phyloP scores from a whole-genome alignment of 2,888 invertebrate species.

The Mimas tiliae region DNA sequence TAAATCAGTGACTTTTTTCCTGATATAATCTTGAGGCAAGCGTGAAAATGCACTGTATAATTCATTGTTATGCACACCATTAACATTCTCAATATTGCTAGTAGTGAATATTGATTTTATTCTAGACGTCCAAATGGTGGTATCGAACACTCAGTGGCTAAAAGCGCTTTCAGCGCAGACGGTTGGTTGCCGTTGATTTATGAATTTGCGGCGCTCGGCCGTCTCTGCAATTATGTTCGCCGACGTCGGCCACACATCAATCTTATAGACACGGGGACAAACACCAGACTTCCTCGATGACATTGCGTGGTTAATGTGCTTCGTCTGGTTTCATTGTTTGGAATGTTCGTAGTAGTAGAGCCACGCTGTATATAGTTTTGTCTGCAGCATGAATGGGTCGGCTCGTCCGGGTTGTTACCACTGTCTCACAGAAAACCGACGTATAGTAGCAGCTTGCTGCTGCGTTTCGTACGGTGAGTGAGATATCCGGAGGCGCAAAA shows the following conservation, averaged over 20 bases:
- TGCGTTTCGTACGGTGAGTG: too few relatives aligned
- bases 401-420: too few relatives aligned
- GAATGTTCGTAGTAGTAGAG: too few relatives aligned
- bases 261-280: constrained; percentile 56
- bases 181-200: constrained; percentile 50
- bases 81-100: constrained; percentile 4
- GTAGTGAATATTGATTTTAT: constrained; percentile 19
- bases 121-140: constrained; percentile 4
- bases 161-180: constrained; percentile 33
- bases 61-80: not conserved
- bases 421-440: too few relatives aligned
- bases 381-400: too few relatives aligned
- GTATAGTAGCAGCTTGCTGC: too few relatives aligned
- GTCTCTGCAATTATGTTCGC: constrained; percentile 57
- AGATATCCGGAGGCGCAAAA: too few relatives aligned
- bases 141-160: constrained; percentile 31
- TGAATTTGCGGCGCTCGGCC: constrained; percentile 54
- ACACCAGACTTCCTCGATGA: constrained; percentile 39
- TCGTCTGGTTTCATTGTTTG: not conserved
- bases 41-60: too few relatives aligned
- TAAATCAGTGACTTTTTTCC: too few relatives aligned
- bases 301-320: constrained; percentile 44
- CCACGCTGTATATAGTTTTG: too few relatives aligned
- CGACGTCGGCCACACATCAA: constrained; percentile 59
- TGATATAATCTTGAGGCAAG: too few relatives aligned